Percentiles rank a stretch among this genome's conserved stretches.
These are phyloP conservation scores for Myodes glareolus DNA, from an alignment of 2,113 vertebrate genomes.

Conservation along the genomic window DNA sequence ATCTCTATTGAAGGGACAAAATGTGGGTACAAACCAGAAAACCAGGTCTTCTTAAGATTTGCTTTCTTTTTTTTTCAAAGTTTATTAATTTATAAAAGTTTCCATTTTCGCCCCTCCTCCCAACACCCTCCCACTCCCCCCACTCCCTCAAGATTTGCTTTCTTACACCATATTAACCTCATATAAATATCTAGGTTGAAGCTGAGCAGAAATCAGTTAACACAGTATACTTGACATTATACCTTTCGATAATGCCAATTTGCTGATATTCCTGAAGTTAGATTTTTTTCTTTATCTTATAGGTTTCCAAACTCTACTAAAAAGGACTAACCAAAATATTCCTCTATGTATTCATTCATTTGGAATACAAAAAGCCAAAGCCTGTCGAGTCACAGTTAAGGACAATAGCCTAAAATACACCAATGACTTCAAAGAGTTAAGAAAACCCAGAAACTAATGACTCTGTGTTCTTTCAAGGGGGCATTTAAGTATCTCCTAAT, in stretches of 20 bases:
- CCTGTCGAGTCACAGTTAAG: not conserved
- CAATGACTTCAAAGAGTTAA: conserved; percentile 16
- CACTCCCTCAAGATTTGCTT: not conserved
- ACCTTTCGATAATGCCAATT: conserved; percentile 24
- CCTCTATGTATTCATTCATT: conserved; percentile 34
- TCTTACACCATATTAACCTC: not conserved
- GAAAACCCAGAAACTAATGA: conserved; percentile 14
- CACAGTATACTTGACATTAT: not conserved
- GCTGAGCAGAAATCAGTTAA: conserved; percentile 9
- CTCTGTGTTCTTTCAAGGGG: conserved; percentile 41
- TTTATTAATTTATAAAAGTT: no score
- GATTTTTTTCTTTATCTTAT: conserved; percentile 19
- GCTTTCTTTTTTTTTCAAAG: no score
- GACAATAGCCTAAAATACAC: not conserved
- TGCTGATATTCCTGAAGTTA: conserved; percentile 39
- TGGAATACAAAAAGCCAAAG: conserved; percentile 42
- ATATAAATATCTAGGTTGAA: not conserved
- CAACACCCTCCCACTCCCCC: no score
- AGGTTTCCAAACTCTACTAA: not conserved
- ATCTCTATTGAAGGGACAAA: not conserved
- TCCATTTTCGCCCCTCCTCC: no score
- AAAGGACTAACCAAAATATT: conserved; percentile 36
- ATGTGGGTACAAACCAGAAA: not conserved
- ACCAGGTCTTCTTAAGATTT: not conserved
- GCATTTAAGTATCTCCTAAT: not conserved